Percentiles rank a stretch among this genome's conserved stretches.
Evolutionary conservation across 2,888 invertebrate genomes (phyloP).

Genomic region (Cybosia mesomella): DNA sequence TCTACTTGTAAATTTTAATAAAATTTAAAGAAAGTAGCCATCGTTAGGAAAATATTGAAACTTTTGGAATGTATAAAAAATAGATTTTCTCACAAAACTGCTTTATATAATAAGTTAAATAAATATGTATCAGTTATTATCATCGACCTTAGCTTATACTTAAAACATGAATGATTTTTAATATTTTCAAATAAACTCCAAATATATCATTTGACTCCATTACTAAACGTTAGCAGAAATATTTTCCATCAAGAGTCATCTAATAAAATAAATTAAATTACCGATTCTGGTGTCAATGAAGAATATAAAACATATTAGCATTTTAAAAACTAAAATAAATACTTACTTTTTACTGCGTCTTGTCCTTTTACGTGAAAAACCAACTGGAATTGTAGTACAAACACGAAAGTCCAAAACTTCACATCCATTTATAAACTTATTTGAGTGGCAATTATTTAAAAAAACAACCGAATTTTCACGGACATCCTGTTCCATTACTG

Average conservation of each 20-base stretch:
- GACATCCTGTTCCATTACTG: constrained; percentile 81
- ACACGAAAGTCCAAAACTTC: constrained; percentile 73
- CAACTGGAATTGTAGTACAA: constrained; percentile 68
- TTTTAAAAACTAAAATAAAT: background rate
- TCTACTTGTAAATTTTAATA: no score
- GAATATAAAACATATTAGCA: background rate
- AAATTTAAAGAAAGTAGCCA: no score
- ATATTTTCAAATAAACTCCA: no score
- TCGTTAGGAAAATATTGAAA: background rate
- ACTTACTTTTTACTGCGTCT: constrained; percentile 72
- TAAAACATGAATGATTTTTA: no score
- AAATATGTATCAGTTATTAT: no score
- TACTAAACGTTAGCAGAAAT: background rate
- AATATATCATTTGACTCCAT: no score
- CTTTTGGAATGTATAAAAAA: background rate
- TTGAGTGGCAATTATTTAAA: constrained; percentile 63
- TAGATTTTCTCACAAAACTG: no score
- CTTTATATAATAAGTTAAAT: no score
- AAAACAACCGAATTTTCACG: constrained; percentile 57
- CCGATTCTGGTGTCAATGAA: background rate
- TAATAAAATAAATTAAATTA: background rate
- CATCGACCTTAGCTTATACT: no score
- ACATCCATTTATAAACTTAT: constrained; percentile 82
- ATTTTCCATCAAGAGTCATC: no score
- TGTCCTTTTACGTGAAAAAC: constrained; percentile 65